phyloP scores from a whole-genome alignment of 2,113 vertebrate genomes.

The Phalacrocorax pelagicus region DNA sequence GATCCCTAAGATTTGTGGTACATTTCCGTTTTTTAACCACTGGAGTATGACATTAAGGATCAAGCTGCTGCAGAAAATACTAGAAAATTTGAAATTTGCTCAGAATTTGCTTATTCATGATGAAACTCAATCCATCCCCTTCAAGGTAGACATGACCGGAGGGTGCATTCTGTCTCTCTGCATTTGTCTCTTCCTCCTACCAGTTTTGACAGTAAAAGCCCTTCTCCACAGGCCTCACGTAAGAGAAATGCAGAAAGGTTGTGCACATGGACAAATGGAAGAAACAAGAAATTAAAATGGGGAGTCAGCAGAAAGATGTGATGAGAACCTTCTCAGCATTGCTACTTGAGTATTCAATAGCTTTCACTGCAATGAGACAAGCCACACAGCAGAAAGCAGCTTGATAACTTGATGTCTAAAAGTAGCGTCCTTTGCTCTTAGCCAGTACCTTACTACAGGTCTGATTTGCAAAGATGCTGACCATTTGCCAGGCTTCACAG shows the following conservation, averaged over 20 bases:
- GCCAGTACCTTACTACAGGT: not conserved
- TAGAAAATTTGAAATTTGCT: not conserved
- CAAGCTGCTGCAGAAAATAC: not conserved
- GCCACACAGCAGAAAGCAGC: not conserved
- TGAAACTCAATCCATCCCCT: not conserved
- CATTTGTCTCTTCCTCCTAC: not conserved
- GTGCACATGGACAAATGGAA: not conserved
- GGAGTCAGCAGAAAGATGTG: not conserved
- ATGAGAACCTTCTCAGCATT: not conserved
- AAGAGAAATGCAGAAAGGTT: not conserved
- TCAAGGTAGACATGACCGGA: not conserved
- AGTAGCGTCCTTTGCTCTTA: not conserved
- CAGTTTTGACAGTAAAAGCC: not conserved
- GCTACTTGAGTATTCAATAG: not conserved
- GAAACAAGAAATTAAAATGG: not conserved
- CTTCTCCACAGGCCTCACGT: not conserved
- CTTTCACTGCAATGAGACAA: not conserved
- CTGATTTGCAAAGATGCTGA: not conserved
- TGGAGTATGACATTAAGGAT: not conserved
- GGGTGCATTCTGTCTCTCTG: not conserved
- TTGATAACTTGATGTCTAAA: not conserved
- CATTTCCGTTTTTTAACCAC: not conserved
- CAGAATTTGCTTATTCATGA: not conserved
- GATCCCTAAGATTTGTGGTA: not conserved
- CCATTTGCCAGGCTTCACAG: not conserved